Evolutionary conservation across 2,888 invertebrate species (phyloP), one percentile per base, ranked within the genome.

Genomic region (Apomyelois bistriatella): DNA sequence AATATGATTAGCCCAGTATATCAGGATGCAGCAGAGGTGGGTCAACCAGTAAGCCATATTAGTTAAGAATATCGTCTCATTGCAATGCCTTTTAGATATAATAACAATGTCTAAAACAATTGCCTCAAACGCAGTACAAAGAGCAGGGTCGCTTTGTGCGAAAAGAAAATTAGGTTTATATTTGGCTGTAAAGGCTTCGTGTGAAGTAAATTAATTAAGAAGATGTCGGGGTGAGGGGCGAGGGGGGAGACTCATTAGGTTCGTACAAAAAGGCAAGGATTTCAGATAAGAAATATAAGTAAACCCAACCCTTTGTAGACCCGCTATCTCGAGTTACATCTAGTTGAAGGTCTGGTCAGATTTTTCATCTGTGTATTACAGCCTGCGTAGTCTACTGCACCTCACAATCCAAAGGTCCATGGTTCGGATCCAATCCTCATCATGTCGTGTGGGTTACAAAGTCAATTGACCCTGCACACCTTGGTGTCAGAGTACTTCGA

Each of bases 121-220:
- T 22, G 2, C 22, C 2, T 3, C 22, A 5, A 22, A 22, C 22
- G 22, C 22, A 22, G 22, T 22, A 22, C 22, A 22, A 22, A 22
- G 22, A 22, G 22, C 22, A 22, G 5, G 22, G 22, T 5, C 22
- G 2, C 8, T 10, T 8, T 15, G 5, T 6, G 38, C 36, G 1
- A 10, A 40, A 30, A 41, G 40, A 16, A 41, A 40, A 51, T 17
- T n/a, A 32, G 15, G 6, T 12, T 12, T 51, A 41, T 30, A 40
- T 41, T 41, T 30, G 12, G 30, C n/a, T 48, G 53, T 53, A 58
- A 58, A 58, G 58, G 58, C 51, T 59, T 57, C 59, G 58, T 55
- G 57, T 55, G 62, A 59, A 60, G 58, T 56, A 58, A 62, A 62
- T 62, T 60, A 62, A 62, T 62, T 60, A 62, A 52, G 48, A 37